phyloP scores from a whole-genome alignment of 2,797 vertebrate genomes.

The Monodelphis domestica region DNA sequence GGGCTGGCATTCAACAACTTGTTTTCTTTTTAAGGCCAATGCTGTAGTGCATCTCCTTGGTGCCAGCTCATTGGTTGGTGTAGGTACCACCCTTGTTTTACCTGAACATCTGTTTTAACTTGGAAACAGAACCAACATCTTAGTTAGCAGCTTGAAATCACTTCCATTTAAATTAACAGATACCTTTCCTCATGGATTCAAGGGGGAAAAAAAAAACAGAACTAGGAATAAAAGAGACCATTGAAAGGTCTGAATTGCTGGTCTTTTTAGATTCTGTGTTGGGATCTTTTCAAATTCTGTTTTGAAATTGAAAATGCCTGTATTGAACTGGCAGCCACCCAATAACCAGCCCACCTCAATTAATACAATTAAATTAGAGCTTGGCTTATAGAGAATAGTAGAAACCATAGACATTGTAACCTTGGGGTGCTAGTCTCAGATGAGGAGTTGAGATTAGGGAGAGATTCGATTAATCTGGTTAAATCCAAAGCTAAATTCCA shows the following conservation, averaged over 20 bases:
- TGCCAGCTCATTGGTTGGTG: constrained; percentile 80
- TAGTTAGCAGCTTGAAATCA: neutral
- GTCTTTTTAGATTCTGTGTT: neutral
- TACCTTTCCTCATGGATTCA: neutral
- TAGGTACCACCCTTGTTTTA: constrained; percentile 8
- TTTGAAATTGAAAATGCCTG: neutral
- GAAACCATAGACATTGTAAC: neutral
- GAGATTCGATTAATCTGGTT: fast-evolving
- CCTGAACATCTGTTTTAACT: constrained; percentile 53
- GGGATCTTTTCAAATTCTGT: neutral
- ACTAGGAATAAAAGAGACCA: neutral
- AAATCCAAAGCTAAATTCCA: neutral
- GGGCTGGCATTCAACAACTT: constrained; percentile 82
- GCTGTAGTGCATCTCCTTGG: constrained; percentile 77
- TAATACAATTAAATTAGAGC: neutral
- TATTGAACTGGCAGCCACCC: neutral
- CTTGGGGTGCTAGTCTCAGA: neutral
- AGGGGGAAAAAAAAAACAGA: neutral
- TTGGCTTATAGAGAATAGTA: neutral
- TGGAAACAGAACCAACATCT: constrained; percentile 68
- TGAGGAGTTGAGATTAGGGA: neutral
- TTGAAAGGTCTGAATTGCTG: neutral
- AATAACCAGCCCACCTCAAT: neutral
- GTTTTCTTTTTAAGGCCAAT: constrained; percentile 90
- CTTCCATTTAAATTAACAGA: neutral